These are phyloP conservation scores for Scaptomyza graminum DNA, from an alignment of 1,140 invertebrate genomes.

Conservation along the genomic window DNA sequence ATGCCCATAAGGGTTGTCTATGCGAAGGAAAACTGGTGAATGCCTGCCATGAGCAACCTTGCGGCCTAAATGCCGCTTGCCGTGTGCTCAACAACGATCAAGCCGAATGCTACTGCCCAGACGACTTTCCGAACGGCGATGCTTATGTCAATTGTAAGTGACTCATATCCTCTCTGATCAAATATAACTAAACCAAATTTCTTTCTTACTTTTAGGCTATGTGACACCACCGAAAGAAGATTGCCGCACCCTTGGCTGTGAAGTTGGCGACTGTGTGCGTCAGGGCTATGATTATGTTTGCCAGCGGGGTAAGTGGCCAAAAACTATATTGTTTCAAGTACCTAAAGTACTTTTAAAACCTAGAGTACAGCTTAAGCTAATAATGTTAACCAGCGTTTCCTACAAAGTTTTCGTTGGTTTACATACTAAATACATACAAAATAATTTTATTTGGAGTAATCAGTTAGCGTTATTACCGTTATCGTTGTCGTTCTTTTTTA, in stretches of 20 bases:
- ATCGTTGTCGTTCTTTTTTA: slow-evolving; percentile 56
- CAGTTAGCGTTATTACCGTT: slow-evolving; percentile 60
- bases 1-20: slow-evolving; percentile 90
- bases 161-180: no score
- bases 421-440: slow-evolving; percentile 14
- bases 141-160: slow-evolving; percentile 92
- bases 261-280: slow-evolving; percentile 91
- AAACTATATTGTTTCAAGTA: slow-evolving; percentile 20
- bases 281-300: slow-evolving; percentile 92
- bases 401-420: slow-evolving; percentile 52
- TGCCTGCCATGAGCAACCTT: slow-evolving; percentile 89
- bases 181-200: background rate
- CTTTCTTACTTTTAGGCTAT: slow-evolving; percentile 56
- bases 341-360: slow-evolving; percentile 37
- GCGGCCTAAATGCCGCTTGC: slow-evolving; percentile 93
- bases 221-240: slow-evolving; percentile 86
- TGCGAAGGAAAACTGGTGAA: slow-evolving; percentile 87
- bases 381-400: slow-evolving; percentile 63
- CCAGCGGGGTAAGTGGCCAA: slow-evolving; percentile 88
- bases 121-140: slow-evolving; percentile 92
- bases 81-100: slow-evolving; percentile 87
- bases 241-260: slow-evolving; percentile 92
- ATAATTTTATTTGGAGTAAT: slow-evolving; percentile 52
- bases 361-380: slow-evolving; percentile 64
- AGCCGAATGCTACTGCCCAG: slow-evolving; percentile 93